Conservation (phyloP, 2,888 invertebrate species). For the Cephus rjabovi region DNA sequence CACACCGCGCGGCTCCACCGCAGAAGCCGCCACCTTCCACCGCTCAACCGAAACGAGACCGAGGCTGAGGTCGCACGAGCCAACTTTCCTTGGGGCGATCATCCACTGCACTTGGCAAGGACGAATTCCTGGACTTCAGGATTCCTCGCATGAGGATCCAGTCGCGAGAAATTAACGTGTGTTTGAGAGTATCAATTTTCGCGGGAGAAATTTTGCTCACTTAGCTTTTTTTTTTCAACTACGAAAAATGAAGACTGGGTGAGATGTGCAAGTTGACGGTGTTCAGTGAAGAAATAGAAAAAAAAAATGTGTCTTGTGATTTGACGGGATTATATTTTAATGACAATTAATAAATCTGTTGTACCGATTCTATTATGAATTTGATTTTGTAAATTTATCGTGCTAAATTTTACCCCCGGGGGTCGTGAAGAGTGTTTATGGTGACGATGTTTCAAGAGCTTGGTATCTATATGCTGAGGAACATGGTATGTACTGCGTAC, state of each 20-base stretch:
- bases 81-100: constrained; percentile 50
- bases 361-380: not conserved
- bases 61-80: constrained; percentile 37
- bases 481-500: not conserved
- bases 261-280: not conserved
- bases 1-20: constrained; percentile 67
- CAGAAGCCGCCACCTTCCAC: constrained; percentile 67
- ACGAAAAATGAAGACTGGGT: not conserved
- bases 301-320: not conserved
- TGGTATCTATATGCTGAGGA: not conserved
- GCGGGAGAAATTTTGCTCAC: not conserved
- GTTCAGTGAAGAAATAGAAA: not conserved
- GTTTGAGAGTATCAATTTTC: not conserved
- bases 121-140: constrained; percentile 7
- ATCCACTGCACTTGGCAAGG: constrained; percentile 16
- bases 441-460: not conserved
- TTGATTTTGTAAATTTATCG: not conserved
- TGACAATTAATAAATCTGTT: not conserved
- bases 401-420: not conserved
- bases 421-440: not conserved
- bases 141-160: not conserved
- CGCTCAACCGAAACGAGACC: constrained; percentile 63
- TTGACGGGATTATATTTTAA: not conserved
- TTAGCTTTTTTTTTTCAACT: not conserved
- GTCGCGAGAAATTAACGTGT: not conserved